phyloP scores from a whole-genome alignment of 2,888 invertebrate genomes.

The Acanthosoma haemorrhoidale region DNA sequence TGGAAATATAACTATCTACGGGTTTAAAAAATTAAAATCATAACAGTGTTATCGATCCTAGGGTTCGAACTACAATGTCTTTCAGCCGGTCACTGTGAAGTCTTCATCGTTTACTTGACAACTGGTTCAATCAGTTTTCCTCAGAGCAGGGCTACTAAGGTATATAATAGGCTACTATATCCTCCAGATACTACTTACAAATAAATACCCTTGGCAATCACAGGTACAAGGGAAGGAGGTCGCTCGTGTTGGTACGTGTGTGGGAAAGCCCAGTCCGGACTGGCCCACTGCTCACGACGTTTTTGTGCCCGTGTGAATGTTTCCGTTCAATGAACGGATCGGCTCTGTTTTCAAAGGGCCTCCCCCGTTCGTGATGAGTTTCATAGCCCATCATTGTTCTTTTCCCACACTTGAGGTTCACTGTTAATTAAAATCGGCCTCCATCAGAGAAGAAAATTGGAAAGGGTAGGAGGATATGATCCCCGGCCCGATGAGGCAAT shows the following conservation, averaged over 20 bases:
- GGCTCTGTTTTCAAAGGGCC: background rate
- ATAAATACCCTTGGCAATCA: too few species aligned
- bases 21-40: too few species aligned
- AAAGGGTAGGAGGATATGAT: background rate
- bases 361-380: slow-evolving; percentile 5
- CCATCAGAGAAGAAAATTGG: background rate
- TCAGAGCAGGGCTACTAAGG: too few species aligned
- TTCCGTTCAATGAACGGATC: background rate
- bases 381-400: slow-evolving; percentile 1
- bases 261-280: background rate
- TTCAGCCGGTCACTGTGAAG: too few species aligned
- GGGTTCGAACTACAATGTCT: too few species aligned
- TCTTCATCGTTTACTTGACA: too few species aligned
- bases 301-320: slow-evolving; percentile 5
- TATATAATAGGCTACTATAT: too few species aligned
- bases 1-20: too few species aligned
- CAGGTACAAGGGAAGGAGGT: background rate
- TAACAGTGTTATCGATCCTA: too few species aligned
- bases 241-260: background rate
- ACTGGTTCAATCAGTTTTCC: too few species aligned
- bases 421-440: slow-evolving; percentile 11
- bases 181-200: too few species aligned
- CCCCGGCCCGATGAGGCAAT: background rate
- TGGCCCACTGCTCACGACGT: background rate
- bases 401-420: background rate